Percentiles rank a stretch among this genome's conserved stretches.
Evolutionary conservation across 2,797 vertebrate genomes (phyloP).

Genomic region (Emydoidea blandingii): DNA sequence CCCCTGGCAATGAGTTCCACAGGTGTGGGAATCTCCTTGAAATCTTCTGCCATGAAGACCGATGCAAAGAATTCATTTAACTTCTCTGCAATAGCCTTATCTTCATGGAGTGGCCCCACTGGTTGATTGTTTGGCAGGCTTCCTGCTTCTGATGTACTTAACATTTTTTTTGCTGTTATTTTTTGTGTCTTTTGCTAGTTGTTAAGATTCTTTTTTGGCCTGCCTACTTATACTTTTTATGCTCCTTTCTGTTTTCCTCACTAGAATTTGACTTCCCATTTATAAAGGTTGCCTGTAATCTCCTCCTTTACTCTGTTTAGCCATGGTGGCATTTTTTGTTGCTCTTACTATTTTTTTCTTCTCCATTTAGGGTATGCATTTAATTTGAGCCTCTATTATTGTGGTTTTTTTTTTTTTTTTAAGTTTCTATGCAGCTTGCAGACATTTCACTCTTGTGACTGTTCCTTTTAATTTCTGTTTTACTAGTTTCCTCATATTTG

Average conservation of each 20-base stretch:
- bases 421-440: background rate
- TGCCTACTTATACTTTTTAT: background rate
- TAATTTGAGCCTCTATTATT: background rate
- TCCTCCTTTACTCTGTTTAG: background rate
- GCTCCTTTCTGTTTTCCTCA: background rate
- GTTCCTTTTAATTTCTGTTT: background rate
- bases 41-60: background rate
- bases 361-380: too few relatives aligned
- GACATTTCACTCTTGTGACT: background rate
- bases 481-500: background rate
- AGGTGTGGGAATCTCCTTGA: background rate
- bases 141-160: background rate
- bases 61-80: background rate
- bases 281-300: background rate
- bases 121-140: background rate
- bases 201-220: background rate
- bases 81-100: background rate
- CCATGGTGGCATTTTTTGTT: background rate
- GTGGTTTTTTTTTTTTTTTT: background rate
- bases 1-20: background rate
- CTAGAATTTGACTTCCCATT: background rate
- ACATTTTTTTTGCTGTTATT: background rate
- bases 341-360: background rate
- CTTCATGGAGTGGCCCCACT: background rate
- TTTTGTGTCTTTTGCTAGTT: background rate